Conservation (phyloP, 2,888 invertebrate genomes). For the Thecocarcelia acutangulata region DNA sequence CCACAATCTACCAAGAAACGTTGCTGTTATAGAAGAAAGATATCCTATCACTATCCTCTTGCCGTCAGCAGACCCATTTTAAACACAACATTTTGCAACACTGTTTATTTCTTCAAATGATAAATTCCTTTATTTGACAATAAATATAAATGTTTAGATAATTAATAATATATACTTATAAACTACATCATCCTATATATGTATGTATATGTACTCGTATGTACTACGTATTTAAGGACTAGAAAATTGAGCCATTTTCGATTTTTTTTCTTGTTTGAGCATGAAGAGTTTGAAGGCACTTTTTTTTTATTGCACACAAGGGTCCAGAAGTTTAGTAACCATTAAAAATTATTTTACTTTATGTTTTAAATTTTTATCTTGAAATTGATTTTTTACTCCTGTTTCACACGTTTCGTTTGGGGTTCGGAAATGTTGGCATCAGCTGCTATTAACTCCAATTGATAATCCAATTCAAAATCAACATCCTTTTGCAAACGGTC, state of each 20-base stretch:
- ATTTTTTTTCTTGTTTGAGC: slow-evolving; percentile 40
- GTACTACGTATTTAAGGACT: slow-evolving; percentile 35
- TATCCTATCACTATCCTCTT: too few species aligned
- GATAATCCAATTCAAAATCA: slow-evolving; percentile 80
- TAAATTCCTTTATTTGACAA: slow-evolving; percentile 8
- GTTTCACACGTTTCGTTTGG: slow-evolving; percentile 77
- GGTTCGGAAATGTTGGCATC: slow-evolving; percentile 57
- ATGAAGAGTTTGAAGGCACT: slow-evolving; percentile 59
- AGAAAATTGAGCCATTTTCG: slow-evolving; percentile 60
- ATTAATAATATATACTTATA: slow-evolving; percentile 43
- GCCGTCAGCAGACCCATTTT: too few species aligned
- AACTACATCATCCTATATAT: too few species aligned
- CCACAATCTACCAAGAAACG: too few species aligned
- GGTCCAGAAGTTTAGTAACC: slow-evolving; percentile 44
- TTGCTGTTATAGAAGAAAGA: too few species aligned
- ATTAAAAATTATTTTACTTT: slow-evolving; percentile 1
- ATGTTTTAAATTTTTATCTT: background rate
- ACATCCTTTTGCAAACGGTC: slow-evolving; percentile 80
- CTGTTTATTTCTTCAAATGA: background rate
- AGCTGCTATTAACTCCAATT: slow-evolving; percentile 78
- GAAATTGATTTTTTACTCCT: slow-evolving; percentile 74
- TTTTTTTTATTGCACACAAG: slow-evolving; percentile 65
- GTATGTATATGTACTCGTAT: background rate
- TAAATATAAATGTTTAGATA: background rate
- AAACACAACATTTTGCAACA: too few species aligned